Percentiles rank a stretch among this genome's conserved stretches.
Conservation (phyloP, 1,140 invertebrate species). For the Delia radicum region DNA sequence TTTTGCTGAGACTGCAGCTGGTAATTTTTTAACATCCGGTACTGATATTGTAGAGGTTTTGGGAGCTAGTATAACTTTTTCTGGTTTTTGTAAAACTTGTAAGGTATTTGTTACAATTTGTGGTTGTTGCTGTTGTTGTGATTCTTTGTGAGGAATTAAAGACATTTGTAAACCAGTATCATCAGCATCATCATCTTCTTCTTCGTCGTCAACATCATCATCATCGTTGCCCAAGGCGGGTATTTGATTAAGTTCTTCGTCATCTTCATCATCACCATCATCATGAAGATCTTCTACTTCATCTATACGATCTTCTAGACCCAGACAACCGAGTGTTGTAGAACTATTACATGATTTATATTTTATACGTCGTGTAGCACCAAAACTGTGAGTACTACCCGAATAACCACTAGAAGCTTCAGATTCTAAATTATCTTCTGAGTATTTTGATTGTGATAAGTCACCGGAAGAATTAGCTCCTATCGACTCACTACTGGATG, state of each 20-base stretch:
- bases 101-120: too few relatives aligned
- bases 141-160: not conserved
- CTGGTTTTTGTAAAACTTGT: not conserved
- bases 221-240: not conserved
- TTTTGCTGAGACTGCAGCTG: not conserved
- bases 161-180: slow-evolving; percentile 11
- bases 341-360: slow-evolving; percentile 44
- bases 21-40: not conserved
- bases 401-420: not conserved
- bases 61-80: not conserved
- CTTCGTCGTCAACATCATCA: slow-evolving; percentile 1
- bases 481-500: slow-evolving; percentile 44
- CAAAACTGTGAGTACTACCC: slow-evolving; percentile 8
- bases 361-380: slow-evolving; percentile 42
- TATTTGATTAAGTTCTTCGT: slow-evolving; percentile 36
- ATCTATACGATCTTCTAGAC: slow-evolving; percentile 52
- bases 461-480: slow-evolving; percentile 36
- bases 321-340: slow-evolving; percentile 43
- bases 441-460: slow-evolving; percentile 26
- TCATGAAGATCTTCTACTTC: slow-evolving; percentile 41
- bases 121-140: not conserved
- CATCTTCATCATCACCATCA: slow-evolving; percentile 38
- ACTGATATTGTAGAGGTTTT: not conserved
- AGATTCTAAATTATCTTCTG: slow-evolving; percentile 14
- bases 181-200: not conserved